These are phyloP conservation scores for Tachypleus tridentatus DNA, from an alignment of 1,140 invertebrate genomes.

Conservation along the genomic window DNA sequence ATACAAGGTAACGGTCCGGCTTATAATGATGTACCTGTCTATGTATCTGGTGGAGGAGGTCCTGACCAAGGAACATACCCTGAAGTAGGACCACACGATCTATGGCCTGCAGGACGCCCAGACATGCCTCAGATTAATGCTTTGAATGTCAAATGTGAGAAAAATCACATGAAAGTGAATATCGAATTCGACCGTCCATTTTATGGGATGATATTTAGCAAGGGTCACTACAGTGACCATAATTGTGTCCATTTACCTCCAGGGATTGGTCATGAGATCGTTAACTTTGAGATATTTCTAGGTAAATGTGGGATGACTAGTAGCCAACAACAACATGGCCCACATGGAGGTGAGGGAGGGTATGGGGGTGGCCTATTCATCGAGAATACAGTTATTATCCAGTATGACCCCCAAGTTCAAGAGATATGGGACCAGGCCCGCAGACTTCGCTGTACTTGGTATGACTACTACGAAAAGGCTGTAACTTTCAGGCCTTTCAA, in stretches of 20 bases:
- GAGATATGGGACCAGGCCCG: conserved; percentile 63
- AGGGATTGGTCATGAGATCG: conserved; percentile 75
- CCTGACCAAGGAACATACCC: background rate
- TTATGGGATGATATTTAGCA: conserved; percentile 92
- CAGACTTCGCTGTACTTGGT: conserved; percentile 82
- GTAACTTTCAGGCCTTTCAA: conserved; percentile 82
- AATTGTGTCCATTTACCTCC: conserved; percentile 84
- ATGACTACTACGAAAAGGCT: conserved; percentile 88
- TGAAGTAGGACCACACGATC: conserved; percentile 6
- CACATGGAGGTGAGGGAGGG: conserved; percentile 60
- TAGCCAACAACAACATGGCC: conserved; percentile 46
- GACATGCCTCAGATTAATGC: conserved; percentile 25
- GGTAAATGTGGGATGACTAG: conserved; percentile 38
- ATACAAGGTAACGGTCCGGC: conserved; percentile 4
- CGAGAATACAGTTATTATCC: conserved; percentile 88
- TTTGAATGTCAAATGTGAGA: conserved; percentile 87
- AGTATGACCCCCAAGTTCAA: conserved; percentile 88
- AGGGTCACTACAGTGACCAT: conserved; percentile 70
- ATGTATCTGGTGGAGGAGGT: background rate
- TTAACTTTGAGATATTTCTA: conserved; percentile 79
- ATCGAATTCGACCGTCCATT: conserved; percentile 90
- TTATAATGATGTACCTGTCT: background rate
- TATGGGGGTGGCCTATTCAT: conserved; percentile 52
- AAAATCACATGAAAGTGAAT: conserved; percentile 73
- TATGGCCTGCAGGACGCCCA: conserved; percentile 21